A percentile compares a stretch with the other conserved stretches of the same genome.
phyloP scores from a whole-genome alignment of 2,113 vertebrate genomes.

The Naja naja region DNA sequence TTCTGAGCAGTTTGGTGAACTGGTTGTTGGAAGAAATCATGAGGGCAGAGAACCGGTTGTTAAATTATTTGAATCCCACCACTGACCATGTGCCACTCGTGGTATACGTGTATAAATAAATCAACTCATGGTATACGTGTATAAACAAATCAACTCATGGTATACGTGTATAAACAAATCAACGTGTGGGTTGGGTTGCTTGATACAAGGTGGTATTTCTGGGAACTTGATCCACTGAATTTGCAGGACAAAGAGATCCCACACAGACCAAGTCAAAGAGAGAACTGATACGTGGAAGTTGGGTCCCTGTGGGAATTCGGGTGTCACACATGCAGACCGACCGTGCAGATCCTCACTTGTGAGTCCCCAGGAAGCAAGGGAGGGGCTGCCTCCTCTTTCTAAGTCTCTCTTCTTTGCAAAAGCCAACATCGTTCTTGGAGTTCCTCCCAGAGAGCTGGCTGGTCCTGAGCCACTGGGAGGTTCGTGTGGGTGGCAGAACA shows the following conservation, averaged over 20 bases:
- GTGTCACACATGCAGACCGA: neutral
- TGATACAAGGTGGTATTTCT: neutral
- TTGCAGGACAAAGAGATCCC: neutral
- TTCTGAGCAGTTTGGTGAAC: too few relatives aligned
- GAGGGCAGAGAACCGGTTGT: too few relatives aligned
- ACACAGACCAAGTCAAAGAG: neutral
- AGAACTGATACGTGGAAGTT: neutral
- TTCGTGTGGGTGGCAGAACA: slow-evolving; percentile 36
- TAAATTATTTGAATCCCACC: too few relatives aligned
- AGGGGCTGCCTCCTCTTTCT: neutral
- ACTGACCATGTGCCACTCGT: too few relatives aligned
- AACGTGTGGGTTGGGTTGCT: neutral
- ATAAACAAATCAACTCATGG: neutral
- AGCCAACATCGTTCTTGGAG: neutral
- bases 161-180: neutral
- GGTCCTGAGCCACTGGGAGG: slow-evolving; percentile 40
- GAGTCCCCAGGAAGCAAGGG: neutral
- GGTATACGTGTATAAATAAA: neutral
- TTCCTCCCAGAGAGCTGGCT: slow-evolving; percentile 42
- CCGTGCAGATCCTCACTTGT: neutral
- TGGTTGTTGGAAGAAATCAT: too few relatives aligned
- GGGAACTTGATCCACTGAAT: neutral
- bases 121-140: too few relatives aligned
- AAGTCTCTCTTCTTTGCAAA: neutral
- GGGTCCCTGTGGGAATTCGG: neutral